phyloP scores from a whole-genome alignment of 2,797 vertebrate genomes.

The Lacerta viridis region DNA sequence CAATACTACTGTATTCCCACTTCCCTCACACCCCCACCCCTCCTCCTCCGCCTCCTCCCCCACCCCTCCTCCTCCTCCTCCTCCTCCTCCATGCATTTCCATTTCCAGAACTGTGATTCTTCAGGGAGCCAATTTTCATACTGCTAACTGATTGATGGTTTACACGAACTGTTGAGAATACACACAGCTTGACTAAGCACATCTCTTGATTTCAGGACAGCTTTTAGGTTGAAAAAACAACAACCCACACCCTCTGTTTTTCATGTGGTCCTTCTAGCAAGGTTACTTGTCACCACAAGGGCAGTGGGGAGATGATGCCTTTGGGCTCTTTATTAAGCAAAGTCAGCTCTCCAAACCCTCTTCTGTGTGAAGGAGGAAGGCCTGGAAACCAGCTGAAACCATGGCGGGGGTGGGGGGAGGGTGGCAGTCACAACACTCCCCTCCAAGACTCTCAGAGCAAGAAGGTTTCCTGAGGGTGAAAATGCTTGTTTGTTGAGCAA shows the following conservation, averaged over 20 bases:
- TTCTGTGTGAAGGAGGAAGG: slow-evolving; percentile 19
- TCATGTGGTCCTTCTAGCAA: slow-evolving; percentile 44
- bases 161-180: slow-evolving; percentile 51
- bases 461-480: neutral
- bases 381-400: slow-evolving; percentile 36
- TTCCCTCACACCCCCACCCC: too few species aligned
- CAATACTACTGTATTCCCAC: slow-evolving; percentile 37
- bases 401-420: neutral
- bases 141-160: slow-evolving; percentile 62
- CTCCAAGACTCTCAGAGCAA: neutral
- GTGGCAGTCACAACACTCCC: slow-evolving; percentile 19
- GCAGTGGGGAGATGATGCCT: neutral
- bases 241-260: slow-evolving; percentile 31
- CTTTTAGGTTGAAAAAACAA: slow-evolving; percentile 33
- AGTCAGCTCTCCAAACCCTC: slow-evolving; percentile 21
- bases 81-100: neutral
- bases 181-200: slow-evolving; percentile 56
- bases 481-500: neutral
- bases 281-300: slow-evolving; percentile 29
- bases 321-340: slow-evolving; percentile 35
- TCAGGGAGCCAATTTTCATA: slow-evolving; percentile 58
- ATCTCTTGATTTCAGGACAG: slow-evolving; percentile 45
- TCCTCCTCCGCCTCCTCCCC: neutral
- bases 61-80: neutral
- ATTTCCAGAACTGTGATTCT: slow-evolving; percentile 33